Percentiles rank a stretch among this genome's conserved stretches.
These are phyloP conservation scores for Diabrotica balteata DNA, from an alignment of 2,888 invertebrate genomes.

Conservation along the genomic window DNA sequence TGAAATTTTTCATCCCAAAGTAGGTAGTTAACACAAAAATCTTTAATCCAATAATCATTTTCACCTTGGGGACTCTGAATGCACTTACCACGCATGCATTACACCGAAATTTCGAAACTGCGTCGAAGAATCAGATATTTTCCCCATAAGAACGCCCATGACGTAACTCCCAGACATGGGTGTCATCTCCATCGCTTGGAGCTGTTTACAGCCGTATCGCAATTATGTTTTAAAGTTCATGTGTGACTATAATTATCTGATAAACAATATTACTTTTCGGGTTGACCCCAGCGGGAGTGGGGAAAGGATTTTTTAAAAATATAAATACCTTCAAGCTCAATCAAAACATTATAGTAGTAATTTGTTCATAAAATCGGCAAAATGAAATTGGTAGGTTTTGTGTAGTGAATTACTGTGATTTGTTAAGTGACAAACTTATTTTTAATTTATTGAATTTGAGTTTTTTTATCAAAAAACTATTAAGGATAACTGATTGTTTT, in stretches of 20 bases:
- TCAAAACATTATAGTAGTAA: constrained; percentile 27
- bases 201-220: constrained; percentile 24
- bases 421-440: background rate
- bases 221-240: constrained; percentile 28
- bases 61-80: background rate
- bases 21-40: no score
- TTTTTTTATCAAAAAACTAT: no score
- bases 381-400: constrained; percentile 36
- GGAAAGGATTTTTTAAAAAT: constrained; percentile 24
- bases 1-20: no score
- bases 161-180: constrained; percentile 10
- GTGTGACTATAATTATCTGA: constrained; percentile 27
- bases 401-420: constrained; percentile 3
- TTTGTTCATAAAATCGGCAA: constrained; percentile 22
- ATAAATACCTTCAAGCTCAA: constrained; percentile 31
- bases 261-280: constrained; percentile 6
- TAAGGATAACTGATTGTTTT: no score
- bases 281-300: constrained; percentile 17
- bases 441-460: no score
- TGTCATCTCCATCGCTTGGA: constrained; percentile 17
- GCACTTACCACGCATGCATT: background rate
- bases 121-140: background rate
- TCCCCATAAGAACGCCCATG: constrained; percentile 1
- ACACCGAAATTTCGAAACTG: background rate
- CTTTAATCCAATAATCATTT: background rate